Conservation (phyloP, 2,113 vertebrate species). For the Cynoglossus semilaevis region DNA sequence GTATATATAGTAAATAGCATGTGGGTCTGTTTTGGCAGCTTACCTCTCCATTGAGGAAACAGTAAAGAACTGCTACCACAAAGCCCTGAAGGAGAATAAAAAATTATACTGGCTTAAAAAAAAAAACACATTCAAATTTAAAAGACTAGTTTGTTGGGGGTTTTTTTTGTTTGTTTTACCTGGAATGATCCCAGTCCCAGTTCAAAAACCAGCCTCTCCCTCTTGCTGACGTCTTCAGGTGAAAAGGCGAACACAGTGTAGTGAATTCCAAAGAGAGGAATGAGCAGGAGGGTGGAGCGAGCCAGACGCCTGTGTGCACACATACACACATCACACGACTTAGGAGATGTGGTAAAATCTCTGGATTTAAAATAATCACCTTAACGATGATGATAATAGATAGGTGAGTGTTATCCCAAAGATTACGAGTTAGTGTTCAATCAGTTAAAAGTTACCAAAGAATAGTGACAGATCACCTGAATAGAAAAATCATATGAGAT, state of each 20-base stretch:
- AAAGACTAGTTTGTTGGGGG: no score
- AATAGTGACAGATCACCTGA: no score
- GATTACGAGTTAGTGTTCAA: no score
- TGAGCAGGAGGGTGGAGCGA: slow-evolving; percentile 94
- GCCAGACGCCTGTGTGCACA: slow-evolving; percentile 84
- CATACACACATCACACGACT: slow-evolving; percentile 13
- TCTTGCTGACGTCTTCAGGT: slow-evolving; percentile 94
- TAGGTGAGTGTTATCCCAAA: no score
- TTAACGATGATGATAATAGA: no score
- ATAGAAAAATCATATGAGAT: no score
- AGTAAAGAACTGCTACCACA: slow-evolving; percentile 96
- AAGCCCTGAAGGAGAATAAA: slow-evolving; percentile 83
- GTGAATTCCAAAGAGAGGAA: slow-evolving; percentile 96
- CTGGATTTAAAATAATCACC: no score
- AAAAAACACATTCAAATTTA: no score
- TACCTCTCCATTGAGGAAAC: slow-evolving; percentile 98
- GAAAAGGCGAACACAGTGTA: slow-evolving; percentile 99
- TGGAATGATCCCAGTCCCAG: slow-evolving; percentile 97
- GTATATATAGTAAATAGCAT: no score
- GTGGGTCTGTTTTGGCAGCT: slow-evolving; percentile 42
- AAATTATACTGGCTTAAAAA: no score
- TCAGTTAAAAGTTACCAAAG: no score
- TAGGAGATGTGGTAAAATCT: no score
- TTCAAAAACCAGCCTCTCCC: slow-evolving; percentile 94
- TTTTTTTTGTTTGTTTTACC: slow-evolving; percentile 65